phyloP scores from a whole-genome alignment of 2,888 invertebrate genomes.

The Conops quadrifasciatus region DNA sequence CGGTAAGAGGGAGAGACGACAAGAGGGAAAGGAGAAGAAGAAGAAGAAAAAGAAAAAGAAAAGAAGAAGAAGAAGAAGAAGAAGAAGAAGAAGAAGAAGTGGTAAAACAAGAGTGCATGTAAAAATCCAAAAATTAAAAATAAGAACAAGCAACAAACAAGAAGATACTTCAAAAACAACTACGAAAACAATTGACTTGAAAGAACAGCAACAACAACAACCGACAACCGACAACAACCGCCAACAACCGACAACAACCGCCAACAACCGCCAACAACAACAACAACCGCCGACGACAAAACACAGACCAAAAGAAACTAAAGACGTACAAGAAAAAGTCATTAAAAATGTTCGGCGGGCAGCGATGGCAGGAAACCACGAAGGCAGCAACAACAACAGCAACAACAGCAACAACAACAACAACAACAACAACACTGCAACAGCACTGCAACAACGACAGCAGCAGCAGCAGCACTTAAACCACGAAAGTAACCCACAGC shows the following conservation, averaged over 20 bases:
- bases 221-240: constrained; percentile 2
- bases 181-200: constrained; percentile 15
- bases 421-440: constrained; percentile 6
- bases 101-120: not conserved
- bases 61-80: constrained; percentile 19
- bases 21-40: not conserved
- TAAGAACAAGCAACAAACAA: not conserved
- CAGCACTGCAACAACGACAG: too few relatives aligned
- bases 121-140: not conserved
- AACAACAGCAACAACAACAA: constrained; percentile 18
- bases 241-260: constrained; percentile 21
- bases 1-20: not conserved
- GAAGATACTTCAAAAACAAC: constrained; percentile 21
- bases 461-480: too few relatives aligned
- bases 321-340: constrained; percentile 27
- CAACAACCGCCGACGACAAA: not conserved
- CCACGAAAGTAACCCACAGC: not conserved
- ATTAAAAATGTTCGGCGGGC: constrained; percentile 49
- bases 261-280: constrained; percentile 27
- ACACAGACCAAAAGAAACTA: constrained; percentile 8
- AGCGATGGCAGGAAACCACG: constrained; percentile 29
- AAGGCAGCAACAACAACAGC: constrained; percentile 23
- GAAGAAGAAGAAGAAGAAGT: not conserved
- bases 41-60: not conserved
- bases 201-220: constrained; percentile 20